Base-by-base conservation (phyloP, 1,140 invertebrate species). In the Zaprionus nigranus region DNA sequence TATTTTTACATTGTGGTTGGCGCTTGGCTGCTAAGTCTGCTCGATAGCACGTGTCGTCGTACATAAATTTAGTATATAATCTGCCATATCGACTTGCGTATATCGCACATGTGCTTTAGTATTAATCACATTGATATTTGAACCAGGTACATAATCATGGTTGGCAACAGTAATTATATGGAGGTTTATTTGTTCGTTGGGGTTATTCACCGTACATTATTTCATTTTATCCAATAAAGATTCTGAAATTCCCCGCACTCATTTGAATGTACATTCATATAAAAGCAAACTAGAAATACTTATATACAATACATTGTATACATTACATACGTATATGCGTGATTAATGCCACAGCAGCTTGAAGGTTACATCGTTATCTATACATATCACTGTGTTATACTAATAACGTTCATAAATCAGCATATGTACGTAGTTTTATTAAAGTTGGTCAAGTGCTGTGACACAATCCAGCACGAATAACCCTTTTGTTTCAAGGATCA, bases 11-110 rank as follows among this genome's bases (percentile, higher is more conserved):
- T 17, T 46, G 15, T 68, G 24, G 40, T 30, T 34, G 54, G 11
- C 54, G 40, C 6, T 46, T 6, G 51, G 5, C 28, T 58, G 28
- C 22, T 43, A 30, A 30, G n/a, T 60, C 63, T 54, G 26, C 5
- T 57, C 49, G 53, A 34, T 58, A 85, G 83, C 82, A 85, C 82
- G 82, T 85, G 82, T 76, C 61, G 15, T 46, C 40, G 40, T 46
- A 46, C 40, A 46, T 46, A 46, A 46, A 17, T 17, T 17, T 46
- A 46, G 7, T 46, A 46, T n/a, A 46, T 11, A 46, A 17, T 46
- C 12, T 38, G 36, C 3, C 40, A 17, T 46, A 46, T 46, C 40
- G n/a, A 17, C 40, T 46, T 46, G 7, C 13, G 38, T 15, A n/a
- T n/a, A n/a, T 7, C 11, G 20, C 20, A 51, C 46, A 51, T 51